A percentile compares a stretch with the other conserved stretches of the same genome.
phyloP scores from a whole-genome alignment of 2,888 invertebrate species.

The Rotaria socialis region DNA sequence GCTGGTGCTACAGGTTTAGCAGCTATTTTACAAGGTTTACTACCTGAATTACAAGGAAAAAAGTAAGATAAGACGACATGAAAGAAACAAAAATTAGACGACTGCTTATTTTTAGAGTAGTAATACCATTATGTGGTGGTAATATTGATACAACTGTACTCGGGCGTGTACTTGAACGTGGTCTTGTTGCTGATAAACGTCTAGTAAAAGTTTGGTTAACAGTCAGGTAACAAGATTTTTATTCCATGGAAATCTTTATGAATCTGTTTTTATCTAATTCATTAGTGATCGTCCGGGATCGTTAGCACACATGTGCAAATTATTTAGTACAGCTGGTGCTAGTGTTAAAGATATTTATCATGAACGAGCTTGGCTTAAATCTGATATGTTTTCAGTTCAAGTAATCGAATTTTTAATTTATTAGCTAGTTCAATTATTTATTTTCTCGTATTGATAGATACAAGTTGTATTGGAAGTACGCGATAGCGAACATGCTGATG shows the following conservation, averaged over 20 bases:
- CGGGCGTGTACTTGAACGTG: slow-evolving; percentile 79
- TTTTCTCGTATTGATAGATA: neutral
- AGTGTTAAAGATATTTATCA: slow-evolving; percentile 65
- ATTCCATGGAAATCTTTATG: neutral
- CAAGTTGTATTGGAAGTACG: slow-evolving; percentile 44
- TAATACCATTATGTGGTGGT: slow-evolving; percentile 74
- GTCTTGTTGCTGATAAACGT: slow-evolving; percentile 76
- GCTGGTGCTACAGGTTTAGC: slow-evolving; percentile 81
- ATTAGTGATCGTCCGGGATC: slow-evolving; percentile 77
- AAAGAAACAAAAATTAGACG: no score
- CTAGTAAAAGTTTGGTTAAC: slow-evolving; percentile 66
- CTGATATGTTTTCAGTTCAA: slow-evolving; percentile 75
- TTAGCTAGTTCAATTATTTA: neutral
- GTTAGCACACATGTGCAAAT: slow-evolving; percentile 75
- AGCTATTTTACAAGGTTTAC: slow-evolving; percentile 74
- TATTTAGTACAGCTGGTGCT: slow-evolving; percentile 73
- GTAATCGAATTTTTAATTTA: slow-evolving; percentile 59
- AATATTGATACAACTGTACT: slow-evolving; percentile 86
- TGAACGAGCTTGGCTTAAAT: slow-evolving; percentile 85
- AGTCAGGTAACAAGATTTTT: slow-evolving; percentile 50
- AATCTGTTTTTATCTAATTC: no score
- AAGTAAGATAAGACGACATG: slow-evolving; percentile 63
- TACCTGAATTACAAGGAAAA: slow-evolving; percentile 76
- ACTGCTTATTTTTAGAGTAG: slow-evolving; percentile 66
- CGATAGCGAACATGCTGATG: slow-evolving; percentile 41